A percentile compares a stretch with the other conserved stretches of the same genome.
Conservation (phyloP, 2,113 vertebrate species). For the Pogona vitticeps region DNA sequence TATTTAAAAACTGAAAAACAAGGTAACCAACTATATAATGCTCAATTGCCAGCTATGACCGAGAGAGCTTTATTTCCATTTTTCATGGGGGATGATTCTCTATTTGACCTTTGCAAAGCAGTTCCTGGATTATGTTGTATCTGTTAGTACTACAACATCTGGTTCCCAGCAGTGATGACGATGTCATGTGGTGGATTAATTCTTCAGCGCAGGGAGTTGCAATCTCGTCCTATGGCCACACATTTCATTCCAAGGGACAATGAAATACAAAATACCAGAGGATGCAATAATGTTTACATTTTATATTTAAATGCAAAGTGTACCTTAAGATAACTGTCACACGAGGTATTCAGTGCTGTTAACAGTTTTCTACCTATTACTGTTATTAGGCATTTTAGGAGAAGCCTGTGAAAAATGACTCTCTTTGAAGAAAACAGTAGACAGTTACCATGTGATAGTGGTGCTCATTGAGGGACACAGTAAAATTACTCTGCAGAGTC, state of each 20-base stretch:
- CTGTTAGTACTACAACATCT: background rate
- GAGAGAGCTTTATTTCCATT: background rate
- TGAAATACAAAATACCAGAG: background rate
- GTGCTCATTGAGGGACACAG: too few relatives aligned
- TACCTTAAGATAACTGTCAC: background rate
- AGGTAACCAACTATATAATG: background rate
- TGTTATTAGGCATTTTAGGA: background rate
- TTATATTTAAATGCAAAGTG: background rate
- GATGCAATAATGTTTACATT: slow-evolving; percentile 1
- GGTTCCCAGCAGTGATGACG: background rate
- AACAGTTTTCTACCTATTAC: background rate
- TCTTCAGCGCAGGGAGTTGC: background rate
- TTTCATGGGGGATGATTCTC: background rate
- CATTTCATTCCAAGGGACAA: background rate
- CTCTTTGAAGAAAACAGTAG: background rate
- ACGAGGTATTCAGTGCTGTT: background rate
- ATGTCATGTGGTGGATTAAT: slow-evolving; percentile 14
- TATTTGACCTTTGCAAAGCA: slow-evolving; percentile 4
- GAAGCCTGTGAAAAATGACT: background rate
- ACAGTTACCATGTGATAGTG: too few relatives aligned
- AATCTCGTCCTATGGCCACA: background rate
- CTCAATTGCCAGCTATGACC: background rate
- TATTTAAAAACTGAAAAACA: slow-evolving; percentile 1
- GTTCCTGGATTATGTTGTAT: background rate
- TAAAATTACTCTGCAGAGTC: too few relatives aligned